These are phyloP conservation scores for Callorhinus ursinus DNA, from an alignment of 2,113 vertebrate species.

Conservation along the genomic window DNA sequence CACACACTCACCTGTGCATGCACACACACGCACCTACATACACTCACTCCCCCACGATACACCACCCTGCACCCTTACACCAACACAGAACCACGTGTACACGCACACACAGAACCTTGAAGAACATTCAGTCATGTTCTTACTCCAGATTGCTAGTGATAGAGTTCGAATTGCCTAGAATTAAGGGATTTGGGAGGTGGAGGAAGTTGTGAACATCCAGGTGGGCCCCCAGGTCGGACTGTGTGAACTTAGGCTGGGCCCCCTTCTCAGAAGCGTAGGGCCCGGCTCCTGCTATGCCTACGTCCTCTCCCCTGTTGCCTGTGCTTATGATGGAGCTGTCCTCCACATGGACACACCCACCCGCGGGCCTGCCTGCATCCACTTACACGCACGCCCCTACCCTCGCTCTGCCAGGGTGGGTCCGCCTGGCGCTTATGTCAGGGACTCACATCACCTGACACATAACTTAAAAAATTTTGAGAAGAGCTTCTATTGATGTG, in stretches of 20 bases:
- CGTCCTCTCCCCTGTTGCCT: not conserved
- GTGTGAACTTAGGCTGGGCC: not conserved
- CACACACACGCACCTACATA: not conserved
- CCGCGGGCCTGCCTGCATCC: not conserved
- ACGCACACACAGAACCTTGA: not conserved
- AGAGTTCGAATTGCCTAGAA: not conserved
- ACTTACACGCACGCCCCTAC: not conserved
- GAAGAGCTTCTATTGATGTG: not conserved
- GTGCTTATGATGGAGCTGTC: not conserved
- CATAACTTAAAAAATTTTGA: not conserved
- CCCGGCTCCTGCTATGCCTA: not conserved
- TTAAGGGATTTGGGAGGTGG: not conserved
- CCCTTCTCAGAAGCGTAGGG: not conserved
- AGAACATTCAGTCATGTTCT: slow-evolving; percentile 15
- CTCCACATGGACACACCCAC: too few species aligned
- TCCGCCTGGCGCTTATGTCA: not conserved
- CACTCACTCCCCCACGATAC: not conserved
- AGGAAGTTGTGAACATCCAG: not conserved
- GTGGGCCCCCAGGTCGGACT: not conserved
- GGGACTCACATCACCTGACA: not conserved
- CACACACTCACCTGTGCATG: not conserved
- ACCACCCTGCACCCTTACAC: not conserved
- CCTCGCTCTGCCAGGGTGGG: not conserved
- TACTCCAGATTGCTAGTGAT: not conserved
- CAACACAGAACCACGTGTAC: not conserved